These are phyloP conservation scores for Tillus elongatus DNA, from an alignment of 2,888 invertebrate genomes.

Conservation along the genomic window DNA sequence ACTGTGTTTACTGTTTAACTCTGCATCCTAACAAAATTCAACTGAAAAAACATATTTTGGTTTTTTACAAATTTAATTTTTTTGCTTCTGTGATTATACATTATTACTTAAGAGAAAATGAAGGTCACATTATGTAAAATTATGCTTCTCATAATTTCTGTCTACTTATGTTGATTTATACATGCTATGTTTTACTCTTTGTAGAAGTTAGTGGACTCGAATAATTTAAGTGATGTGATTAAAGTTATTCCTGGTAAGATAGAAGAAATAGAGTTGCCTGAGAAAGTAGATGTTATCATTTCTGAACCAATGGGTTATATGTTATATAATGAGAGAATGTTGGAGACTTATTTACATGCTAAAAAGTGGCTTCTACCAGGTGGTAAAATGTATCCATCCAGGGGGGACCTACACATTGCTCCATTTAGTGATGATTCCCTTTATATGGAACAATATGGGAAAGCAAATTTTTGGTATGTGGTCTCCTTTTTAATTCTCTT, in stretches of 20 bases:
- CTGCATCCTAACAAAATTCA: too few relatives aligned
- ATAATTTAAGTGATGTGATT: conserved; percentile 80
- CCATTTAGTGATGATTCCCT: conserved; percentile 97
- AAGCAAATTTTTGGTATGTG: conserved; percentile 90
- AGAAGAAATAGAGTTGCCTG: conserved; percentile 93
- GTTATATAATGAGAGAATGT: conserved; percentile 98
- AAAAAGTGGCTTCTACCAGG: conserved; percentile 92
- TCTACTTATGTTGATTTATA: too few relatives aligned
- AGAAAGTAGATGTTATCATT: conserved; percentile 92
- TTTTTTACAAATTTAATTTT: too few relatives aligned
- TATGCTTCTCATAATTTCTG: too few relatives aligned
- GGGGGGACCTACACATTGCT: conserved; percentile 93
- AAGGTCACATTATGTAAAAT: too few relatives aligned
- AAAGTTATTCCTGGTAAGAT: conserved; percentile 95
- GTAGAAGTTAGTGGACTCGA: conserved; percentile 78
- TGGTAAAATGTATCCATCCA: conserved; percentile 95
- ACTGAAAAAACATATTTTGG: too few relatives aligned
- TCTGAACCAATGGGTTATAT: conserved; percentile 99
- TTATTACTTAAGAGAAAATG: too few relatives aligned
- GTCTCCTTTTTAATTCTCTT: not conserved
- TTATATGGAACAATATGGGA: conserved; percentile 96
- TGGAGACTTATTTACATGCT: conserved; percentile 96
- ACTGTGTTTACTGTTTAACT: too few relatives aligned
- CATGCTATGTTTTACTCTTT: too few relatives aligned
- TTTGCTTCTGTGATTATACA: too few relatives aligned